A percentile compares a stretch with the other conserved stretches of the same genome.
Conservation (phyloP, 2,797 vertebrate species). For the Myotis findleyi region DNA sequence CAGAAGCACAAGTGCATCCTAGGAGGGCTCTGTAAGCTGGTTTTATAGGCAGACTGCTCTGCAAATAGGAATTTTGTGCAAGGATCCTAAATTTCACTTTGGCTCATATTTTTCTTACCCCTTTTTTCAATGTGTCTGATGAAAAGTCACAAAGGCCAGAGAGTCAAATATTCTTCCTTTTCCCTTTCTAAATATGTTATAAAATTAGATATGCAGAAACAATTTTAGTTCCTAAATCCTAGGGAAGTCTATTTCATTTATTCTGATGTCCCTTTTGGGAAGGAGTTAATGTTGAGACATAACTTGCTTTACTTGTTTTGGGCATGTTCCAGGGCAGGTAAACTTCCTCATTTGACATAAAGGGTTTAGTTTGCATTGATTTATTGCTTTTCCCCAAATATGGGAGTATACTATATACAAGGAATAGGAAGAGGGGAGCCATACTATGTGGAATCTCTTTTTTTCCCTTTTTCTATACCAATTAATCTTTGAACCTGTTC, state of each 20-base stretch:
- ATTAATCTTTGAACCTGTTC: conserved; percentile 62
- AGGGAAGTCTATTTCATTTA: conserved; percentile 36
- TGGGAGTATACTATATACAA: conserved; percentile 9
- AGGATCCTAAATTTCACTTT: conserved; percentile 60
- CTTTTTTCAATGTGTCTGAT: background rate
- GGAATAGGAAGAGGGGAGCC: conserved; percentile 46
- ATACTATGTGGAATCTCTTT: conserved; percentile 33
- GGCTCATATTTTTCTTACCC: background rate
- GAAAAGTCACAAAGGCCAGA: conserved; percentile 59
- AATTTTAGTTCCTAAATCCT: conserved; percentile 52
- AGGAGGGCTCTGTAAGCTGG: conserved; percentile 64
- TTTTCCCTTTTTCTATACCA: conserved; percentile 24
- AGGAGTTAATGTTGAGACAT: conserved; percentile 35
- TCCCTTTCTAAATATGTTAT: conserved; percentile 52
- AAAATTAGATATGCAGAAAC: conserved; percentile 42
- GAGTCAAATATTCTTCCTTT: conserved; percentile 57
- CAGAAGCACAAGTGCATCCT: conserved; percentile 64
- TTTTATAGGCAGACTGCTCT: conserved; percentile 62
- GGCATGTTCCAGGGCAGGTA: conserved; percentile 33
- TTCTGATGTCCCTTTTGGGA: conserved; percentile 15
- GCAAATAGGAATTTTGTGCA: conserved; percentile 52
- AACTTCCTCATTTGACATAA: conserved; percentile 12
- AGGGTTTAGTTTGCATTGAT: conserved; percentile 51
- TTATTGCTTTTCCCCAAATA: conserved; percentile 35
- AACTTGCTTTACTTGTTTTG: conserved; percentile 16